These are phyloP conservation scores for Podarcis lilfordi DNA, from an alignment of 2,797 vertebrate genomes.

Conservation along the genomic window DNA sequence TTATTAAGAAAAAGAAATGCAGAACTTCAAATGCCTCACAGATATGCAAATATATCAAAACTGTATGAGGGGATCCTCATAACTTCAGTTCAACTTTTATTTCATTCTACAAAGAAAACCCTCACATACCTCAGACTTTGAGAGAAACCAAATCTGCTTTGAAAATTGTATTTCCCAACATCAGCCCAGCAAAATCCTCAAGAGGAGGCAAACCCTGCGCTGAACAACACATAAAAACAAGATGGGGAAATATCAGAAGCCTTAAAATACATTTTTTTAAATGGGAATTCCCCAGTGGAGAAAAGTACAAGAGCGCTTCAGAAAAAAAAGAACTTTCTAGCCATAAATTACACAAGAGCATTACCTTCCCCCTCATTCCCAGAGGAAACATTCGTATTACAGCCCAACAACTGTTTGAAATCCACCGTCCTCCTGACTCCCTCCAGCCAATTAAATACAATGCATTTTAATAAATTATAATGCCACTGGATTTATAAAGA, in stretches of 20 bases:
- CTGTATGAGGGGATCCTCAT: neutral
- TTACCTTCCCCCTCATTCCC: neutral
- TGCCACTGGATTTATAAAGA: neutral
- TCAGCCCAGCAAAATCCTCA: neutral
- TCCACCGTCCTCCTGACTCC: neutral
- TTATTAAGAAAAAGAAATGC: neutral
- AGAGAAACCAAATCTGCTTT: conserved; percentile 11
- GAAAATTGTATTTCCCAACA: conserved; percentile 18
- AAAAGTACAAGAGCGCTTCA: neutral
- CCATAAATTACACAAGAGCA: neutral
- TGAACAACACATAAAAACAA: neutral
- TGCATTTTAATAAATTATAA: conserved; percentile 21
- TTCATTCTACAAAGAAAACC: neutral
- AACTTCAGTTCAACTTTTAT: neutral
- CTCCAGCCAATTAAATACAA: neutral
- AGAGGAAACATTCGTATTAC: neutral
- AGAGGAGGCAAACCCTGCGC: neutral
- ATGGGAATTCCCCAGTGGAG: neutral
- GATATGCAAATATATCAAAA: neutral
- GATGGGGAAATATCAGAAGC: neutral
- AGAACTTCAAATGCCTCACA: neutral
- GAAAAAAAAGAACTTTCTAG: neutral
- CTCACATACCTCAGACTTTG: neutral
- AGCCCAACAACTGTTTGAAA: neutral
- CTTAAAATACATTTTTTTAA: neutral